phyloP scores from a whole-genome alignment of 2,113 vertebrate species.

The Falco punctatus region DNA sequence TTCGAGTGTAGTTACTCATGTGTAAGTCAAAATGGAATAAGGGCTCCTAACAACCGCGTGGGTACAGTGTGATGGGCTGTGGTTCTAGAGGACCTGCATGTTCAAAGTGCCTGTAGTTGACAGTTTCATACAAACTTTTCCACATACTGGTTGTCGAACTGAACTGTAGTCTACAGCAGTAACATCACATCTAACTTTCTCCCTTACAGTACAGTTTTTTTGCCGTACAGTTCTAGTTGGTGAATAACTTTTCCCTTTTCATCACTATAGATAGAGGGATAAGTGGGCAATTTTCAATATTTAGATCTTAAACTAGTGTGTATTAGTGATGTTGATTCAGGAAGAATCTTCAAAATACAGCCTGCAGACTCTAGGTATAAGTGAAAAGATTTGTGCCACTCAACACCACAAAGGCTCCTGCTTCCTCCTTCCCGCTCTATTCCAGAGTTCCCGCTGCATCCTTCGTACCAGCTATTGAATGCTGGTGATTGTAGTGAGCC shows the following conservation, averaged over 20 bases:
- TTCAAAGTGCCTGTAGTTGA: background rate
- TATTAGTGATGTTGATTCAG: background rate
- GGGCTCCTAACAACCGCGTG: background rate
- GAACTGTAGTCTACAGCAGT: background rate
- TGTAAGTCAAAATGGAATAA: background rate
- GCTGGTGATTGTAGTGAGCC: background rate
- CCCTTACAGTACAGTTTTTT: background rate
- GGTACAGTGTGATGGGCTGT: no score
- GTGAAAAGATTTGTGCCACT: background rate
- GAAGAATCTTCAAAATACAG: background rate
- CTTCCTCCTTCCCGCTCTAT: background rate
- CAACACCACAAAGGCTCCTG: background rate
- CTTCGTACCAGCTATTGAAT: background rate
- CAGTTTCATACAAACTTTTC: background rate
- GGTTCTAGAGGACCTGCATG: background rate
- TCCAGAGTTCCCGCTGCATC: background rate
- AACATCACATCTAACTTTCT: background rate
- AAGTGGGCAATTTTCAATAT: background rate
- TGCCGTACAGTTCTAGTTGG: background rate
- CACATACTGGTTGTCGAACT: background rate
- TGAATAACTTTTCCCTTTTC: background rate
- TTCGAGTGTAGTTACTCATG: background rate
- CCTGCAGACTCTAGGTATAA: background rate
- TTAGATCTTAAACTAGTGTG: background rate
- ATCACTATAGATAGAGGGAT: background rate